Conservation (phyloP, 2,888 invertebrate genomes). For the Stenodema calcarata region DNA sequence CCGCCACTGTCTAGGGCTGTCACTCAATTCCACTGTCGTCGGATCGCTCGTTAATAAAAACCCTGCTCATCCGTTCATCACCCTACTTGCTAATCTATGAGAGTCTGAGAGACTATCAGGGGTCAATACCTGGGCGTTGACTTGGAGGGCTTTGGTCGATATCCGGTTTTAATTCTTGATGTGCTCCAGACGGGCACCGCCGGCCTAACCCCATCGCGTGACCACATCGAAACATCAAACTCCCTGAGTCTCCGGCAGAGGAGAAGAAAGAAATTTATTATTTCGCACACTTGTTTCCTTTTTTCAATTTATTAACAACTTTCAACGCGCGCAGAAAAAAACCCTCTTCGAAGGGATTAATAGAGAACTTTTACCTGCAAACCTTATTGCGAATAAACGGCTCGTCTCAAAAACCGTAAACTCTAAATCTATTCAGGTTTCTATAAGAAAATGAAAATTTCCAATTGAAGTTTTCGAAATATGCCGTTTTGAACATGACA, state of each 20-base stretch:
- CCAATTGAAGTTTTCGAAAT: too few relatives aligned
- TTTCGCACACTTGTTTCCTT: not conserved
- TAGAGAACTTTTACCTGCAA: not conserved
- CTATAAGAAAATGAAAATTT: too few relatives aligned
- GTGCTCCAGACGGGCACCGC: not conserved
- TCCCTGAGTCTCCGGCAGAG: not conserved
- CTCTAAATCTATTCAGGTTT: too few relatives aligned
- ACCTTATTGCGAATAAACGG: not conserved
- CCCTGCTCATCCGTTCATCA: not conserved
- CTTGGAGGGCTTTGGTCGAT: slow-evolving; percentile 10
- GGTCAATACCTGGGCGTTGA: slow-evolving; percentile 23
- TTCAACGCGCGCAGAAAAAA: slow-evolving; percentile 4
- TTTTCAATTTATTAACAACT: not conserved
- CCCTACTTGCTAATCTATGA: not conserved
- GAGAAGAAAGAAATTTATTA: not conserved
- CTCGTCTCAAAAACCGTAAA: too few relatives aligned
- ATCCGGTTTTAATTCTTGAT: slow-evolving; percentile 26
- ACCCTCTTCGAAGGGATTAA: not conserved
- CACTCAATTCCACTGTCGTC: too few relatives aligned
- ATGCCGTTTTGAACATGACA: too few relatives aligned
- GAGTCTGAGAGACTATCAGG: not conserved
- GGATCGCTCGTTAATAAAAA: too few relatives aligned
- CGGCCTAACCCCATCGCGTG: not conserved
- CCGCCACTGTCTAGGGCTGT: too few relatives aligned
- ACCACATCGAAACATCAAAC: not conserved